A percentile compares a stretch with the other conserved stretches of the same genome.
These are phyloP conservation scores for Sipha flava DNA, from an alignment of 1,140 invertebrate genomes.

Conservation along the genomic window DNA sequence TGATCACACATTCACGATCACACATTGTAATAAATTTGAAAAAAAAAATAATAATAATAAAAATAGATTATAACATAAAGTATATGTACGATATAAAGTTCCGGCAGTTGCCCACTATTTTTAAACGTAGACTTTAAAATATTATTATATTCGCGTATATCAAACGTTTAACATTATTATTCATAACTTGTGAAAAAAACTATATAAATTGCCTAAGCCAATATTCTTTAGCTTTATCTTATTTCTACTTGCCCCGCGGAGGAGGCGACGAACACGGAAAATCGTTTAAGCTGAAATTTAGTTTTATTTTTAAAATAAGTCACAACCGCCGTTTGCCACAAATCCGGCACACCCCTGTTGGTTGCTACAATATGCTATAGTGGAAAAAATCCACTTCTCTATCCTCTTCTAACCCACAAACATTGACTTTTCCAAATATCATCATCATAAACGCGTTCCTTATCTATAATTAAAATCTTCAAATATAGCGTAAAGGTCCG, in stretches of 20 bases:
- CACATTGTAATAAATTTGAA: background rate
- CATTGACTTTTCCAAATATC: conserved; percentile 32
- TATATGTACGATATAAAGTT: background rate
- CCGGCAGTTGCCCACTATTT: background rate
- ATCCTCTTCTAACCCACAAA: background rate
- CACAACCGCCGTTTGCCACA: background rate
- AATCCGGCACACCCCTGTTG: background rate
- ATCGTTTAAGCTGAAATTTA: conserved; percentile 26
- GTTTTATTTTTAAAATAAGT: background rate
- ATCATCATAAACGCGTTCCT: conserved; percentile 28
- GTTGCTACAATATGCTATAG: background rate
- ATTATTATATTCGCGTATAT: background rate
- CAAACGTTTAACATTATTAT: conserved; percentile 2
- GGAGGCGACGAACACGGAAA: conserved; percentile 12
- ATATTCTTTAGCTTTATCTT: conserved; percentile 7
- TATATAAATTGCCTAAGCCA: background rate
- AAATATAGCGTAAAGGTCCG: conserved; percentile 27
- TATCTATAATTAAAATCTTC: conserved; percentile 33
- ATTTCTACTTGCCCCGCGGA: background rate
- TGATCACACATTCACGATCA: too few relatives aligned
- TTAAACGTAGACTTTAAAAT: background rate
- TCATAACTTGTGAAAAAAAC: conserved; percentile 8
- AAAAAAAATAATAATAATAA: background rate
- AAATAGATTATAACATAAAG: background rate
- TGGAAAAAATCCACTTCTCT: background rate